A percentile compares a stretch with the other conserved stretches of the same genome.
Conservation (phyloP, 2,797 vertebrate species). For the Coregonus sp. region DNA sequence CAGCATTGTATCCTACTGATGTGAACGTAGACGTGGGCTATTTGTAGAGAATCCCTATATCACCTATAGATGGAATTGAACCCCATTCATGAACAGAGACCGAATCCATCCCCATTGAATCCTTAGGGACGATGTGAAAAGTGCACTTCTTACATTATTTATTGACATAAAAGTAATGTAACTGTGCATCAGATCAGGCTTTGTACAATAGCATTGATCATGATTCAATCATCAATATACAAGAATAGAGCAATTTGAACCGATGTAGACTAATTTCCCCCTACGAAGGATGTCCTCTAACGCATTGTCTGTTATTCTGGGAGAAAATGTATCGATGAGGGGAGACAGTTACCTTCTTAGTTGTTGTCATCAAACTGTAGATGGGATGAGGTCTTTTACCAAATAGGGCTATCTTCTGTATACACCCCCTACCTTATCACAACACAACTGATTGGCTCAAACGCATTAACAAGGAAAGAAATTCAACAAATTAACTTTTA, state of each 20-base stretch:
- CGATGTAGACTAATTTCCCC: constrained; percentile 32
- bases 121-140: constrained; percentile 57
- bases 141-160: constrained; percentile 69
- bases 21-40: constrained; percentile 11
- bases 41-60: constrained; percentile 21
- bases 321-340: constrained; percentile 41
- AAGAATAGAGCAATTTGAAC: constrained; percentile 46
- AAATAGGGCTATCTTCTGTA: too few relatives aligned
- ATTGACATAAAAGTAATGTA: constrained; percentile 63
- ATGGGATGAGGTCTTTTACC: too few relatives aligned
- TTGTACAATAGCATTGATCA: constrained; percentile 60
- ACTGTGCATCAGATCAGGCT: constrained; percentile 51
- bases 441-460: too few relatives aligned
- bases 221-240: constrained; percentile 31
- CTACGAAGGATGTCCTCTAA: background rate
- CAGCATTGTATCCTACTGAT: constrained; percentile 2
- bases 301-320: constrained; percentile 1
- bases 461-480: too few relatives aligned
- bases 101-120: constrained; percentile 31
- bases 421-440: too few relatives aligned
- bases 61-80: constrained; percentile 28
- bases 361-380: constrained; percentile 32
- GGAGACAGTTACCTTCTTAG: constrained; percentile 23
- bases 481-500: too few relatives aligned
- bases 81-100: background rate